These are phyloP conservation scores for Zeugodacus cucurbitae DNA, from an alignment of 1,140 invertebrate genomes.

Conservation along the genomic window DNA sequence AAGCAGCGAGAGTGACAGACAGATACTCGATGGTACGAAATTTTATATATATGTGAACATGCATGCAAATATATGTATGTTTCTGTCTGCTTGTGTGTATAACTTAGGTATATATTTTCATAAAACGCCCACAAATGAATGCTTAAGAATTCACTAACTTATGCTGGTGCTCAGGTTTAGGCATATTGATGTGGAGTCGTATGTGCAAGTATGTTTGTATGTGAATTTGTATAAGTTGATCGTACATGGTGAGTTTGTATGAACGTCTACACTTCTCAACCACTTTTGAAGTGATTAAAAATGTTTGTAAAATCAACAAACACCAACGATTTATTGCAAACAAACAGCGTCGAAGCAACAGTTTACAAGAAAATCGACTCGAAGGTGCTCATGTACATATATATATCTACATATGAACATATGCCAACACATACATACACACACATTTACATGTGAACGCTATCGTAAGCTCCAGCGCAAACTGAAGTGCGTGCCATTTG, in stretches of 20 bases:
- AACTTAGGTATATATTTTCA: background rate
- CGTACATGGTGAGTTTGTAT: background rate
- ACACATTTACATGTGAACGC: too few species aligned
- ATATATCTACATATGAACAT: background rate
- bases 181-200: background rate
- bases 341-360: background rate
- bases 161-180: background rate
- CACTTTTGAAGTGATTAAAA: background rate
- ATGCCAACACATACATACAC: background rate
- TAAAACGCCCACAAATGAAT: background rate
- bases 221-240: background rate
- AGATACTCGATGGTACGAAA: background rate
- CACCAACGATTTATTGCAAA: background rate
- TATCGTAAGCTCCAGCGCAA: too few species aligned
- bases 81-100: background rate
- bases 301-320: conserved; percentile 2
- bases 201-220: background rate
- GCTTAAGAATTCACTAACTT: background rate
- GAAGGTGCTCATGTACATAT: background rate
- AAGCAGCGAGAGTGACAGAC: background rate
- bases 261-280: background rate
- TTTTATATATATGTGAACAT: background rate
- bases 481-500: background rate
- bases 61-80: background rate
- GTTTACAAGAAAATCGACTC: background rate